These are phyloP conservation scores for Elgonia sp. DNA, from an alignment of 2,888 invertebrate genomes.

Conservation along the genomic window DNA sequence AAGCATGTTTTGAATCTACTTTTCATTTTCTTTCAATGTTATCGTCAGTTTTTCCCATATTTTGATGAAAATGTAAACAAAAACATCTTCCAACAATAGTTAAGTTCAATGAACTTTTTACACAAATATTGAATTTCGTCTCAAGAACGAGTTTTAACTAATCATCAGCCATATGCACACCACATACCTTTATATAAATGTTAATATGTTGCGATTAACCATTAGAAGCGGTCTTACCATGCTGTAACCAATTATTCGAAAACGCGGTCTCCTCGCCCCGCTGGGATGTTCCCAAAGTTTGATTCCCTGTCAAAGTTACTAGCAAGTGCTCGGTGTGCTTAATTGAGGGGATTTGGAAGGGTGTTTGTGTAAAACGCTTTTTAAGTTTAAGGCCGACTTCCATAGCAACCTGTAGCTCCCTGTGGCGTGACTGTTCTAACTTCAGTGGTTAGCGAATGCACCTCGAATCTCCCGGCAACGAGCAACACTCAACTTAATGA, in stretches of 20 bases:
- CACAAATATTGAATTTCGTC: background rate
- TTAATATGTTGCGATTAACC: constrained; percentile 50
- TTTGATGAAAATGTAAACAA: no score
- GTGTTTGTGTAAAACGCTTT: constrained; percentile 76
- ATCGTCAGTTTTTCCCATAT: no score
- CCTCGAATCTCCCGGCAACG: constrained; percentile 85
- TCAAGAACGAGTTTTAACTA: constrained; percentile 37
- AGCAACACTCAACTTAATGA: constrained; percentile 86
- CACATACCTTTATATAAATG: constrained; percentile 39
- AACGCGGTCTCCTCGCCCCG: constrained; percentile 40
- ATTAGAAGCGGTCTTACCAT: constrained; percentile 49
- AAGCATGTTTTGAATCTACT: no score
- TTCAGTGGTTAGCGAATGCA: constrained; percentile 83
- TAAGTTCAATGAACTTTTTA: background rate
- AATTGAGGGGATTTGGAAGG: constrained; percentile 76
- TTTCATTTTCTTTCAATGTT: no score
- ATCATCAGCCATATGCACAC: background rate
- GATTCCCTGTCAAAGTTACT: constrained; percentile 72
- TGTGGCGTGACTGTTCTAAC: constrained; percentile 80
- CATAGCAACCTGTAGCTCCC: constrained; percentile 82
- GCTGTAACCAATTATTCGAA: constrained; percentile 69
- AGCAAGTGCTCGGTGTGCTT: constrained; percentile 66
- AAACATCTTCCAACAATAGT: no score
- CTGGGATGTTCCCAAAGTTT: constrained; percentile 66
- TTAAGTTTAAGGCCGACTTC: constrained; percentile 80